Base-by-base conservation (phyloP, 2,888 invertebrate genomes). In the Drosophila antonietae region DNA sequence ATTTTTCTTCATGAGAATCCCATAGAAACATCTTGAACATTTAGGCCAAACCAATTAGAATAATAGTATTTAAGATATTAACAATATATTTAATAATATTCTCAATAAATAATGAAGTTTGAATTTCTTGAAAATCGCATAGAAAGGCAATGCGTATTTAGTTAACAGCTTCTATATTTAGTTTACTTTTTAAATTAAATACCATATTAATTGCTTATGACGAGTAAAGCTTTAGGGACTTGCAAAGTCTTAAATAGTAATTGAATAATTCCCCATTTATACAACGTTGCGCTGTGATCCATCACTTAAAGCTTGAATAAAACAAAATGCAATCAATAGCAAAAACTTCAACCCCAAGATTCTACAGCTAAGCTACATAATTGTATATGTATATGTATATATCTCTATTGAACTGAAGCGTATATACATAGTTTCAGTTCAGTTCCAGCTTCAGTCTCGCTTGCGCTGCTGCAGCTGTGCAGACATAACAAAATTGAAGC, bases 401-500 rank as follows among this genome's bases (percentile, higher is more conserved):
- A 20, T 33, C 18, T n/a, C n/a, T n/a, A n/a, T n/a, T n/a, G n/a
- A 18, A 3, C 33, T 18, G 2, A 18, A 49, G 49, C 5, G 18
- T 10, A 12, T 33, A 33, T 20, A 49, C 10, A 12, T 18, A 20
- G 20, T 23, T n/a, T 51, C 14, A 14, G 18, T 20, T 3, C 6
- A 12, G 28, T 2, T 23, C 9, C 15, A 49, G 47, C 20, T 18
- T 23, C 49, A 10, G 15, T 9, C 8, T 46, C 23, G 31, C 31
- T 7, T 23, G 10, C 12, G 2, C 28, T 5, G 52, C 20, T 73
- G 63, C 76, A 73, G 47, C 62, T 68, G 59, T 57, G 64, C 67
- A 72, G 78, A 81, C 69, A 68, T 67, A 83, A 83, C 68, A 69
- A 78, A 75, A 78, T 69, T 80, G 81, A 83, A 86, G 83, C 68